Base-by-base conservation (phyloP, 2,797 vertebrate species). In the Enteromius paludinosus region DNA sequence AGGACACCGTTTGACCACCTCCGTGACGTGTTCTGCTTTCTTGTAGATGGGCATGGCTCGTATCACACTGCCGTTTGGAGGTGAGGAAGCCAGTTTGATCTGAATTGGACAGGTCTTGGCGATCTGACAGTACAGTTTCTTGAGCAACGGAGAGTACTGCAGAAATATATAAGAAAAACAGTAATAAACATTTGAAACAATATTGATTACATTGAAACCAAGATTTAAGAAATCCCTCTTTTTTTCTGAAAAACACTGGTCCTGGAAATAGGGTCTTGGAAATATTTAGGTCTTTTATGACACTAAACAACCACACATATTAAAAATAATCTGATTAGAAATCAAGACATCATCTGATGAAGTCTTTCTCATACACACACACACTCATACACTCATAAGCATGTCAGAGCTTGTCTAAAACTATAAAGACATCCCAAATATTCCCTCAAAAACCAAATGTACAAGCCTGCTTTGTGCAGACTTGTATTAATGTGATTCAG, bases 61-160 rank as follows among this genome's bases (percentile, higher is more conserved):
- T 90, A 99, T 93, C 85, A 96, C 94, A 41, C 97, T 97, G 88
- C 97, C 98, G 0, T 96, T 96, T 0, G 98, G 98, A 0, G 98
- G 97, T 0, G 94, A 92, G 0, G 94, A 93, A 38, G 96, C 94
- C 85, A 99, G 94, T 89, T 98, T 99, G 94, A 99, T 95, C 93
- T 99, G 98, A 93, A 99, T 98, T 38, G 98, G 98, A 14, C 98
- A 99, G 0, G 98, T 99, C 89, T 99, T 99, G 72, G 97, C 97
- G 0, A 99, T 99, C 89, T 99, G 98, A 90, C 98, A 99, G 94
- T 99, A 99, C 59, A 99, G 96, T 85, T 99, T 99, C 95, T 99
- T 99, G 92, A 99, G 92, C 91, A 99, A 88, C 0, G 97, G 97
- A 2, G 98, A 99, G 91, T 99, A 99, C 98, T 99, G 91, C 17